A percentile compares a stretch with the other conserved stretches of the same genome.
These are phyloP conservation scores for Pristionchus arcanus DNA, from an alignment of 2,888 invertebrate species.

Conservation along the genomic window DNA sequence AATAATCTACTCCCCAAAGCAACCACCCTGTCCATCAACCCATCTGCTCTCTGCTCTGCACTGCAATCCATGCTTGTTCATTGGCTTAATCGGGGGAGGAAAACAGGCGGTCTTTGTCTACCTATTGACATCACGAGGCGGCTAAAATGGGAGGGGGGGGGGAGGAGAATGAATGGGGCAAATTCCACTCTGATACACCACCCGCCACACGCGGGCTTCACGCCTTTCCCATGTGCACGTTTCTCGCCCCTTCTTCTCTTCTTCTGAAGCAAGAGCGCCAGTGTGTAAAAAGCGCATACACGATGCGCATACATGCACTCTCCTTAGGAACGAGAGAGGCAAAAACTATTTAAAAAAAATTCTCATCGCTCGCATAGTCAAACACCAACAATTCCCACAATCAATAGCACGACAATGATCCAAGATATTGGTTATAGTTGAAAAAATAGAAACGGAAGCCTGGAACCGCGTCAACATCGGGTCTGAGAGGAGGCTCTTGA, in stretches of 20 bases:
- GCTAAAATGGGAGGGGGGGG: neutral
- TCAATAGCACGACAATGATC: neutral
- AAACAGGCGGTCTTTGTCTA: slow-evolving; percentile 15
- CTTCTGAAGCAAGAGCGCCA: neutral
- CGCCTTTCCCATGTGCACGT: neutral
- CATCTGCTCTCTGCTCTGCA: neutral
- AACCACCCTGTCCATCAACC: neutral
- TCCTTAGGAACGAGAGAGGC: neutral
- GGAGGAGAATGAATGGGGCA: neutral
- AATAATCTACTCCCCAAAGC: neutral
- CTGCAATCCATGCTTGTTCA: neutral
- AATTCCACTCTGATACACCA: slow-evolving; percentile 8
- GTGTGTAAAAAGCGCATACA: slow-evolving; percentile 11
- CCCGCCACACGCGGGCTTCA: neutral
- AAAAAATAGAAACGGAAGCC: neutral
- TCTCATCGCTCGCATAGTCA: neutral
- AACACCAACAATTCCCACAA: neutral
- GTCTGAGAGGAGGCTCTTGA: neutral
- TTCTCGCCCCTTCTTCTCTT: neutral
- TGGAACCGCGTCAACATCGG: slow-evolving; percentile 14
- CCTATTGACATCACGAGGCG: slow-evolving; percentile 2
- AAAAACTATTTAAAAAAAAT: neutral
- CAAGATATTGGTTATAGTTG: neutral
- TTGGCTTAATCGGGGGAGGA: neutral
- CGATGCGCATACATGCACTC: neutral